Evolutionary conservation across 2,888 invertebrate species (phyloP).

Genomic region (Sussaba pulchella): DNA sequence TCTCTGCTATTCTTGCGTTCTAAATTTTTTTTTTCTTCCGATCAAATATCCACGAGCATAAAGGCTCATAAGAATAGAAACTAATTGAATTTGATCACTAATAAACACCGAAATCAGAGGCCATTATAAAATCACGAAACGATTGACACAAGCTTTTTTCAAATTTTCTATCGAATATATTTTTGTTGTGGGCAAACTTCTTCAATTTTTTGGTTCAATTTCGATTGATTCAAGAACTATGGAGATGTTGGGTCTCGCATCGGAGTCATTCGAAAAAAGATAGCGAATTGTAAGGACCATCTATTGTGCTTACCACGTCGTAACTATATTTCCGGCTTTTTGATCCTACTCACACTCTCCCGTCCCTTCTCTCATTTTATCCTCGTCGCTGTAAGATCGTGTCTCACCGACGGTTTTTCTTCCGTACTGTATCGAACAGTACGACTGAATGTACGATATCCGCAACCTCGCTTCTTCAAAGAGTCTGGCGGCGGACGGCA

Average conservation of each 20-base stretch:
- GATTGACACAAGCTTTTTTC: too few relatives aligned
- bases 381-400: not conserved
- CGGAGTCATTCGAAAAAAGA: conserved; percentile 40
- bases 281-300: conserved; percentile 48
- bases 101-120: too few relatives aligned
- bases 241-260: conserved; percentile 52
- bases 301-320: conserved; percentile 54
- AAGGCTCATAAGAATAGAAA: too few relatives aligned
- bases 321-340: conserved; percentile 10
- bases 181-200: too few relatives aligned
- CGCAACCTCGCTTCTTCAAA: conserved; percentile 53
- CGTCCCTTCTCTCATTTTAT: conserved; percentile 44
- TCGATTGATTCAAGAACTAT: conserved; percentile 29
- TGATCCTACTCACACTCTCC: not conserved
- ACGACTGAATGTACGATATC: not conserved
- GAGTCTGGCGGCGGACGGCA: conserved; percentile 65
- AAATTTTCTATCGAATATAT: too few relatives aligned
- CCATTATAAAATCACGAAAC: too few relatives aligned
- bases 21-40: too few relatives aligned
- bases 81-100: too few relatives aligned
- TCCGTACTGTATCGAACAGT: not conserved
- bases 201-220: too few relatives aligned
- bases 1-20: too few relatives aligned
- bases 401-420: not conserved
- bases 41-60: too few relatives aligned